A percentile compares a stretch with the other conserved stretches of the same genome.
Conservation (phyloP, 2,797 vertebrate genomes). For the Sebastes steindachneri region DNA sequence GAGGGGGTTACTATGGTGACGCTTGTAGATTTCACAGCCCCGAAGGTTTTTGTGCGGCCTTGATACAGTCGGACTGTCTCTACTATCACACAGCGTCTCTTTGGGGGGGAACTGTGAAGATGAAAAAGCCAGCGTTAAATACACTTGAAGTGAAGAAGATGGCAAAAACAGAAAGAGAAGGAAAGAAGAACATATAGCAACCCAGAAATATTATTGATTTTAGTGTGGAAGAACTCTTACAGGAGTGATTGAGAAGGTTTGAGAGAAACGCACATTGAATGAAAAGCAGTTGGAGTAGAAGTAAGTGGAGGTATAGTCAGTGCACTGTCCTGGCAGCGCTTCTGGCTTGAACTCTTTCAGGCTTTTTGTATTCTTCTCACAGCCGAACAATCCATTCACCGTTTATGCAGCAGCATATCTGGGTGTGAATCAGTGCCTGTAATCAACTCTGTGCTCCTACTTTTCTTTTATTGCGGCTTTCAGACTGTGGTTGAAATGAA, state of each 20-base stretch:
- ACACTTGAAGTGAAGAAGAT: slow-evolving; percentile 1
- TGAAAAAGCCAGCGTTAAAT: neutral
- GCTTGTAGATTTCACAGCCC: slow-evolving; percentile 42
- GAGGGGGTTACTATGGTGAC: slow-evolving; percentile 69
- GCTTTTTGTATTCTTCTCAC: slow-evolving; percentile 37
- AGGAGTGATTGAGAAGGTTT: neutral
- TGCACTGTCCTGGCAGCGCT: neutral
- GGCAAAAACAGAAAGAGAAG: neutral
- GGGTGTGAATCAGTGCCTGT: slow-evolving; percentile 39
- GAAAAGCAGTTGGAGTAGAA: slow-evolving; percentile 2
- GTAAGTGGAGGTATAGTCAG: neutral
- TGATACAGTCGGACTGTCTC: slow-evolving; percentile 54
- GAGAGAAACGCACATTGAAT: neutral
- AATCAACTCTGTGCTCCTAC: slow-evolving; percentile 29
- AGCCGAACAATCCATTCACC: slow-evolving; percentile 21
- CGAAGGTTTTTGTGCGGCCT: slow-evolving; percentile 51
- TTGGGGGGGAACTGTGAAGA: neutral
- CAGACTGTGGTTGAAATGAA: slow-evolving; percentile 32
- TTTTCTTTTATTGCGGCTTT: slow-evolving; percentile 24
- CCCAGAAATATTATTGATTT: neutral
- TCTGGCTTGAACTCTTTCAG: slow-evolving; percentile 27
- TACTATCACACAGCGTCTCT: slow-evolving; percentile 44
- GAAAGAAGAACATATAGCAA: neutral
- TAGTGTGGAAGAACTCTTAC: neutral
- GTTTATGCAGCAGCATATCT: slow-evolving; percentile 32